phyloP scores from a whole-genome alignment of 2,888 invertebrate genomes.

The Stenolophus ochropezus region DNA sequence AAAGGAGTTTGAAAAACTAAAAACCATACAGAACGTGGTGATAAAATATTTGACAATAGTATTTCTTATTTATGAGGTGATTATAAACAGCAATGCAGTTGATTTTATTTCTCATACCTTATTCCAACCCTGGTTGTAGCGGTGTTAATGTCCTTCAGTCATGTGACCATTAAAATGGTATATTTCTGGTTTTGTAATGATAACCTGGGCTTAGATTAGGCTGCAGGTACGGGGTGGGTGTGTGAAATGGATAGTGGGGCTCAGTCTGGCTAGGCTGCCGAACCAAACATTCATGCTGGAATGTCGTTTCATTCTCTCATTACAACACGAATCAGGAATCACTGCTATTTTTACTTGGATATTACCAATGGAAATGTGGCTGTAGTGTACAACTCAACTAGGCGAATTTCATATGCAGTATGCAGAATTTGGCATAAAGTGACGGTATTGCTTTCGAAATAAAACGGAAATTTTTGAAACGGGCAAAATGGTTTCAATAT shows the following conservation, averaged over 20 bases:
- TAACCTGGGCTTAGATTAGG: slow-evolving; percentile 39
- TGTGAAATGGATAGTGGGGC: slow-evolving; percentile 25
- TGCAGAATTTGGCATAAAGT: neutral
- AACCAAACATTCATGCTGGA: slow-evolving; percentile 8
- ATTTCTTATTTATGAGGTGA: no score
- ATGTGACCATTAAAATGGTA: slow-evolving; percentile 54
- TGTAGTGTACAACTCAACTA: neutral
- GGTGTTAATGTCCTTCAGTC: slow-evolving; percentile 47
- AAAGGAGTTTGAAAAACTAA: no score
- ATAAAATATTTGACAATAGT: no score
- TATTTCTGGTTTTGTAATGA: slow-evolving; percentile 52
- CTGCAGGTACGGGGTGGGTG: slow-evolving; percentile 22
- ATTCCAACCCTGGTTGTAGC: neutral
- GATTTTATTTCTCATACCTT: no score
- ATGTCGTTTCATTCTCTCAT: slow-evolving; percentile 19
- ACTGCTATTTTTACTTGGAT: neutral
- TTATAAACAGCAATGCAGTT: no score
- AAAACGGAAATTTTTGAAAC: no score
- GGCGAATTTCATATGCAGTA: neutral
- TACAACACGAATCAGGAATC: neutral
- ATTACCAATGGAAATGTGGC: neutral
- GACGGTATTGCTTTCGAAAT: no score
- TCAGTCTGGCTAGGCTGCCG: neutral
- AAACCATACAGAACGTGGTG: no score
- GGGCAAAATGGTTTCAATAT: no score